A percentile compares a stretch with the other conserved stretches of the same genome.
phyloP scores from a whole-genome alignment of 2,113 vertebrate species.

The Albula glossodonta region DNA sequence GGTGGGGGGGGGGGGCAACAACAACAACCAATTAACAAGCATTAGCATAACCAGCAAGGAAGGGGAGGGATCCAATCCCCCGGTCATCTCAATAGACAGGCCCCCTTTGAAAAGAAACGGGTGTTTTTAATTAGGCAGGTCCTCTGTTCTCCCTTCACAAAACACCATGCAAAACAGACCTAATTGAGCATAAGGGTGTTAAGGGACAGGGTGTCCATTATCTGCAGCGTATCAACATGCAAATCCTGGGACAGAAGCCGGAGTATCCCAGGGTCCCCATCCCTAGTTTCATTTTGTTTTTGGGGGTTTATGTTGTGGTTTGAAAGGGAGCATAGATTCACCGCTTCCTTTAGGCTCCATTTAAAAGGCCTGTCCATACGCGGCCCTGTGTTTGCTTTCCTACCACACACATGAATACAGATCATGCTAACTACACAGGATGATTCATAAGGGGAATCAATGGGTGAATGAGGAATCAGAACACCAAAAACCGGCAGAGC shows the following conservation, averaged over 20 bases:
- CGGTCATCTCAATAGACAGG: neutral
- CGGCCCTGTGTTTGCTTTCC: too few species aligned
- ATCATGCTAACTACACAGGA: too few species aligned
- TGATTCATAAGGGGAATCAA: too few species aligned
- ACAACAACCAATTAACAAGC: conserved; percentile 14
- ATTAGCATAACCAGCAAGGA: conserved; percentile 7
- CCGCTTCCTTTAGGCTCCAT: neutral
- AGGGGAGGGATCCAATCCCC: neutral
- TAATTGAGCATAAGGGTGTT: neutral
- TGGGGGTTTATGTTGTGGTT: too few species aligned
- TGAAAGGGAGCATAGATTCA: neutral
- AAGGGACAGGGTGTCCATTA: neutral
- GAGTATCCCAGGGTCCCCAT: too few species aligned
- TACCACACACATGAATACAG: too few species aligned
- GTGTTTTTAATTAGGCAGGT: neutral
- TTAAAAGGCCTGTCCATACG: neutral
- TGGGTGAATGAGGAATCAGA: too few species aligned
- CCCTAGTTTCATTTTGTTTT: too few species aligned
- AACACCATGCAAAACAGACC: neutral
- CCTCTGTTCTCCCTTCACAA: neutral
- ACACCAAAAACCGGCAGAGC: too few species aligned
- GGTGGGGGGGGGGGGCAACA: neutral
- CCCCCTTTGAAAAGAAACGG: neutral
- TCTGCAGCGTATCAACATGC: neutral
- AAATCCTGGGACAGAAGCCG: too few species aligned